These are phyloP conservation scores for Corythaixoides concolor DNA, from an alignment of 2,113 vertebrate genomes.

Conservation along the genomic window DNA sequence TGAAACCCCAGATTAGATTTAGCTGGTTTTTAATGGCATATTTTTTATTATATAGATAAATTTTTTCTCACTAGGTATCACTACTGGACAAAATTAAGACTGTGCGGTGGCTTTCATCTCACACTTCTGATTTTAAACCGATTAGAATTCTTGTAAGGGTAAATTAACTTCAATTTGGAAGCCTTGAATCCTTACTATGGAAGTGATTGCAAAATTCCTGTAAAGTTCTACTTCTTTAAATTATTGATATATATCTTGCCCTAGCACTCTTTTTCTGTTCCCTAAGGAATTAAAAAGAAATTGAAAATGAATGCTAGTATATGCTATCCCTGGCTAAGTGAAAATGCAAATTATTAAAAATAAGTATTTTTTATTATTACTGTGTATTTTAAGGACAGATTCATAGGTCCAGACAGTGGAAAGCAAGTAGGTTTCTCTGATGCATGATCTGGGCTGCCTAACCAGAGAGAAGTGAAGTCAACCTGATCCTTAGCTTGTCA, in stretches of 20 bases:
- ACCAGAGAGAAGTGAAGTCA: background rate
- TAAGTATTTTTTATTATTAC: background rate
- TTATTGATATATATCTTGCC: background rate
- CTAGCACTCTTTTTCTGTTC: background rate
- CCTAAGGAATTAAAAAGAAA: background rate
- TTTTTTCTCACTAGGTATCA: slow-evolving; percentile 2
- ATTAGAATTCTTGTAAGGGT: slow-evolving; percentile 28
- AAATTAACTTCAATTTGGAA: slow-evolving; percentile 41
- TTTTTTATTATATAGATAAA: slow-evolving; percentile 31
- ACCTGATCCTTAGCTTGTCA: background rate
- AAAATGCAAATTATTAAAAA: background rate
- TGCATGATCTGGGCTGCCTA: background rate
- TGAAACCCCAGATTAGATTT: slow-evolving; percentile 17
- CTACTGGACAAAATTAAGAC: slow-evolving; percentile 8
- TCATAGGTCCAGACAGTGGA: background rate
- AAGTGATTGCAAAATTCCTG: slow-evolving; percentile 6
- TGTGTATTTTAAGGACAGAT: background rate
- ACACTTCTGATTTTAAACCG: slow-evolving; percentile 19
- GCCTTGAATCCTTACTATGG: background rate
- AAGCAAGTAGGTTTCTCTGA: background rate
- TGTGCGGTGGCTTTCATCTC: background rate
- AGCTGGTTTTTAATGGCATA: background rate
- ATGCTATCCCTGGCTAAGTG: background rate
- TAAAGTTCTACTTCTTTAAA: background rate
- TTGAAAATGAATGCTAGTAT: background rate